A percentile compares a stretch with the other conserved stretches of the same genome.
Evolutionary conservation across 2,113 vertebrate genomes (phyloP).

Genomic region (Butorides virescens): DNA sequence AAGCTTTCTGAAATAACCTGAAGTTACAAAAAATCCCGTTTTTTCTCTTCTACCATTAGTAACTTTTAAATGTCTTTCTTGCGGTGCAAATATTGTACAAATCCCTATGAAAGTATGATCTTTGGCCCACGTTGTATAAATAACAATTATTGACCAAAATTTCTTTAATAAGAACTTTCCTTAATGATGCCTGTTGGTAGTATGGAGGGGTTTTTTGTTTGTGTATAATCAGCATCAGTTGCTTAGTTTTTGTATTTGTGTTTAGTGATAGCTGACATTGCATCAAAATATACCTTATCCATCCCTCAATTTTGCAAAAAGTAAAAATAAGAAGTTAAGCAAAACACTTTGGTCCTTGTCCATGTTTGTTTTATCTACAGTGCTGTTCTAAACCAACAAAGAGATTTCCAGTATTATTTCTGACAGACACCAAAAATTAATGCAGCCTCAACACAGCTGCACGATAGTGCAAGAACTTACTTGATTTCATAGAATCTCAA

Average conservation of each 20-base stretch:
- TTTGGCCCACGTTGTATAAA: not conserved
- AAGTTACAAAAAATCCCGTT: not conserved
- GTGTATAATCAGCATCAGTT: not conserved
- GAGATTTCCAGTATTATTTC: not conserved
- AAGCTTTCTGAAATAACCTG: not conserved
- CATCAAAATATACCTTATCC: not conserved
- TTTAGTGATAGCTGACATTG: not conserved
- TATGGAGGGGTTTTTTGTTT: not conserved
- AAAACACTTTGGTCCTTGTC: not conserved
- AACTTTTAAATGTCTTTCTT: not conserved
- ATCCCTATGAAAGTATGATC: not conserved
- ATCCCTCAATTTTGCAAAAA: not conserved
- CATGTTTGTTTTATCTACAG: not conserved
- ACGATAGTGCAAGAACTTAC: not conserved
- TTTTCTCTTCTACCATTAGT: not conserved
- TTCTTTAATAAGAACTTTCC: not conserved
- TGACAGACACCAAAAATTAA: not conserved
- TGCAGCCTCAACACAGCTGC: not conserved
- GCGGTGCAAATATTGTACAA: not conserved
- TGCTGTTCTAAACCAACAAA: not conserved
- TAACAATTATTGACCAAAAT: not conserved
- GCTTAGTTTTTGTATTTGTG: not conserved
- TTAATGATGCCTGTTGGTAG: not conserved
- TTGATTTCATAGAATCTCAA: not conserved
- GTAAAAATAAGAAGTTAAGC: not conserved